phyloP scores from a whole-genome alignment of 2,797 vertebrate species.

The Arnoldichthys spilopterus region DNA sequence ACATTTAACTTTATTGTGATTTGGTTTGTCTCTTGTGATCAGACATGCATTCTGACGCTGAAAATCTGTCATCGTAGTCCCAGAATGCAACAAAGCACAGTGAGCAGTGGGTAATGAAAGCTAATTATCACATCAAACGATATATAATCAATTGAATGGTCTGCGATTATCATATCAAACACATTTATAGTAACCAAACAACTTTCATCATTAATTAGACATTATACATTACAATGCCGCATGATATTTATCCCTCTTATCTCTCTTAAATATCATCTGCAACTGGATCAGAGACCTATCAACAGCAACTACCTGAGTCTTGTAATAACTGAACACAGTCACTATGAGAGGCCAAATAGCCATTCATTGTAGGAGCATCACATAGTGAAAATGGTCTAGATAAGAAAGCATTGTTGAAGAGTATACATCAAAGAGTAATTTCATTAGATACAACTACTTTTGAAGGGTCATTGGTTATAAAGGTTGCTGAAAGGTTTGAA shows the following conservation, averaged over 20 bases:
- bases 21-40: slow-evolving; percentile 11
- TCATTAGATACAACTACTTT: neutral
- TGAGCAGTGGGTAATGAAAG: slow-evolving; percentile 16
- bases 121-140: slow-evolving; percentile 50
- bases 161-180: slow-evolving; percentile 48
- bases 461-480: no score
- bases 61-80: slow-evolving; percentile 15
- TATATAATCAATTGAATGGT: slow-evolving; percentile 9
- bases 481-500: no score
- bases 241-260: neutral
- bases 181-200: slow-evolving; percentile 2
- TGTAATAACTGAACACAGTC: no score
- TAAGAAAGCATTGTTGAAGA: neutral
- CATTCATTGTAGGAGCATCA: neutral
- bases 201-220: slow-evolving; percentile 24
- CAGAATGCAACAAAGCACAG: slow-evolving; percentile 28
- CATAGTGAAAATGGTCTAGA: neutral
- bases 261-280: slow-evolving; percentile 1
- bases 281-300: neutral
- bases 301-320: neutral
- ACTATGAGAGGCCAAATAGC: no score
- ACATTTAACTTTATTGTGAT: slow-evolving; percentile 1
- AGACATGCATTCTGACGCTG: slow-evolving; percentile 18
- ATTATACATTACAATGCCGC: slow-evolving; percentile 8
- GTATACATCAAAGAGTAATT: neutral